Conservation (phyloP, 2,888 invertebrate species). For the Norana najaformis region DNA sequence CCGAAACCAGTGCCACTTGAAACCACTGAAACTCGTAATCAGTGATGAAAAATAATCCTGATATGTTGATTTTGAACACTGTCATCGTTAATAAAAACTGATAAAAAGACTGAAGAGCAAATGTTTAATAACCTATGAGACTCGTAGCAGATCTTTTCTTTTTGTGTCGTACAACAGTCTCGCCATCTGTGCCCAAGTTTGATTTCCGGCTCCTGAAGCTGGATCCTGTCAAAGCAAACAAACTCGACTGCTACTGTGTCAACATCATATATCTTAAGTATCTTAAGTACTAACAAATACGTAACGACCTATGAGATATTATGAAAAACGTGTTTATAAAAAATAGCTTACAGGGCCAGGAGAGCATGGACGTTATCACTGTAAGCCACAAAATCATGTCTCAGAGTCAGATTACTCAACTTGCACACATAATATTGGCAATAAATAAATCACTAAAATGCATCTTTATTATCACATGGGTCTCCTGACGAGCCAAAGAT, state of each 20-base stretch:
- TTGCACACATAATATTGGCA: no score
- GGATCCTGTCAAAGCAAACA: conserved; percentile 18
- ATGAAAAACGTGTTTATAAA: no score
- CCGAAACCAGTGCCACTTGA: not conserved
- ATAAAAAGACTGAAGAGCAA: not conserved
- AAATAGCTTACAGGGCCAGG: no score
- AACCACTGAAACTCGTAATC: not conserved
- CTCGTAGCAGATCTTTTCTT: conserved; percentile 66
- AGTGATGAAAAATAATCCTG: not conserved
- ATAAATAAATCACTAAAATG: no score
- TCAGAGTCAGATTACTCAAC: no score
- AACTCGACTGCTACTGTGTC: not conserved
- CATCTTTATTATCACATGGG: no score
- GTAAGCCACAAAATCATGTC: no score
- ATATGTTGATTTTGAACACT: not conserved
- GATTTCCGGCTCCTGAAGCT: conserved; percentile 29
- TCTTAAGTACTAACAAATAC: not conserved
- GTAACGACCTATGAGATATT: no score
- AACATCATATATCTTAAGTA: not conserved
- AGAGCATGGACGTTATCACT: no score
- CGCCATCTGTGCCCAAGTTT: conserved; percentile 17
- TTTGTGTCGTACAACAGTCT: conserved; percentile 47
- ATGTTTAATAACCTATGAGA: conserved; percentile 73
- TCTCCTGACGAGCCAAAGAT: no score
- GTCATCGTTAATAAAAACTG: not conserved